Evolutionary conservation across 92 coral and sea anemone genomes (phyloP), one percentile per base, ranked within the genome.

Genomic region (Actinernus sp.): DNA sequence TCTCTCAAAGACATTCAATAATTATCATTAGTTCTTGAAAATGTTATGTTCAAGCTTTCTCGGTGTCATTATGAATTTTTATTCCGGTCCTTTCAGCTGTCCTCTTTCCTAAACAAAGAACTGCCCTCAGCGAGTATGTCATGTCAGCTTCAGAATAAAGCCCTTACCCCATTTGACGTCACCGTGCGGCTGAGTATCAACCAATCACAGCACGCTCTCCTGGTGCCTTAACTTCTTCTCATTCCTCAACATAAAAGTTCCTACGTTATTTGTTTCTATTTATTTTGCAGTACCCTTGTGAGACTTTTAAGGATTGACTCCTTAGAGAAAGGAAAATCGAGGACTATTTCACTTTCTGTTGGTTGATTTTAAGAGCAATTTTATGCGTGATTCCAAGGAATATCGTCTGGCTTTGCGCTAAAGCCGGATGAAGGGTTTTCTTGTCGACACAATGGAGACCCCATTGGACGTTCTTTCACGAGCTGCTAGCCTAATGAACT

Each of bases 401-500:
- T 6, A 34, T 27, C 22, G 2, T 13, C 12, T 50, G 45, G 61
- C 19, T 27, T 14, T 31, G 26, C 31, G 19, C 28, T 21, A 11
- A 41, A 56, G 16, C 19, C 19, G 6, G 3, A 75, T 40, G 74
- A 61, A 44, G 66, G 71, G 58, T 26, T 63, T 52, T 54, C 55
- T 32, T 51, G 36, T 38, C 32, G 13, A 61, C 55, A 55, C 49
- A 34, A 85, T 87, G 88, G 99, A 95, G 83, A 95, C 95, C 23
- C 91, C 99, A 5, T 71, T 95, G 41, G 99, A 95, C 64, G 99
- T 95, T 3, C 93, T 95, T 27, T 95, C 99, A 33, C 83, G 99
- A 65, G 99, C 99, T 19, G 99, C 99, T 4, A 89, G 97, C 50
- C 91, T 95, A 23, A 90, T 95, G 63, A 90, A 95, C 39, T 75